Evolutionary conservation across 2,888 invertebrate genomes (phyloP).

Genomic region (Hybos culiciformis): DNA sequence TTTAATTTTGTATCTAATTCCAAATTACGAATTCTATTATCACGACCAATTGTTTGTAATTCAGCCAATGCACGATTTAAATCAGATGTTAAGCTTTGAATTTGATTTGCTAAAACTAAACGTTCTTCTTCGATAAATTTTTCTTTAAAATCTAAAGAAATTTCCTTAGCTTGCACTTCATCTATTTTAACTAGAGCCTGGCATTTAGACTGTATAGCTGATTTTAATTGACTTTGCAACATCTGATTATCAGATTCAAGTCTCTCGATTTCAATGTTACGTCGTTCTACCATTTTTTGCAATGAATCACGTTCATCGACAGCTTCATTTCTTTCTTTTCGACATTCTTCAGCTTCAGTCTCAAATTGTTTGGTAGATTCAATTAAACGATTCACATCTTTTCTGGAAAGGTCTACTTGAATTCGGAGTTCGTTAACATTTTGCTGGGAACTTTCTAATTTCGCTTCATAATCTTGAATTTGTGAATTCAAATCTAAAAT

Average conservation of each 20-base stretch:
- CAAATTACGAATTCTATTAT: conserved; percentile 49
- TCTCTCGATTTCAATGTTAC: conserved; percentile 59
- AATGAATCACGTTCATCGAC: conserved; percentile 64
- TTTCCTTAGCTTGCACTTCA: conserved; percentile 67
- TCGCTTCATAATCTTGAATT: conserved; percentile 47
- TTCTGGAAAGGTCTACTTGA: conserved; percentile 47
- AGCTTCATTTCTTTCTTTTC: conserved; percentile 54
- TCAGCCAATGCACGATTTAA: conserved; percentile 65
- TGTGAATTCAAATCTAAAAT: conserved; percentile 45
- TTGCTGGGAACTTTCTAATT: conserved; percentile 46
- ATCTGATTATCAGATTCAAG: conserved; percentile 52
- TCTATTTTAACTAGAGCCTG: conserved; percentile 67
- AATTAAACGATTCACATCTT: conserved; percentile 50
- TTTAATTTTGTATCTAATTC: conserved; percentile 61
- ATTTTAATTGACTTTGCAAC: conserved; percentile 58
- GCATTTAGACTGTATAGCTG: conserved; percentile 67
- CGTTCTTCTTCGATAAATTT: conserved; percentile 74
- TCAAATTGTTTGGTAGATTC: conserved; percentile 49
- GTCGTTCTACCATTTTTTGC: conserved; percentile 53
- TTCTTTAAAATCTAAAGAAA: conserved; percentile 66
- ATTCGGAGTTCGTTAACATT: conserved; percentile 49
- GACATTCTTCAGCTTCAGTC: conserved; percentile 49
- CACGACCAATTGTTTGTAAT: conserved; percentile 59
- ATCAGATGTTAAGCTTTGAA: conserved; percentile 64
- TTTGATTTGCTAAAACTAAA: conserved; percentile 59